A percentile compares a stretch with the other conserved stretches of the same genome.
phyloP scores from a whole-genome alignment of 1,140 invertebrate species.

The Holotrichia oblita region DNA sequence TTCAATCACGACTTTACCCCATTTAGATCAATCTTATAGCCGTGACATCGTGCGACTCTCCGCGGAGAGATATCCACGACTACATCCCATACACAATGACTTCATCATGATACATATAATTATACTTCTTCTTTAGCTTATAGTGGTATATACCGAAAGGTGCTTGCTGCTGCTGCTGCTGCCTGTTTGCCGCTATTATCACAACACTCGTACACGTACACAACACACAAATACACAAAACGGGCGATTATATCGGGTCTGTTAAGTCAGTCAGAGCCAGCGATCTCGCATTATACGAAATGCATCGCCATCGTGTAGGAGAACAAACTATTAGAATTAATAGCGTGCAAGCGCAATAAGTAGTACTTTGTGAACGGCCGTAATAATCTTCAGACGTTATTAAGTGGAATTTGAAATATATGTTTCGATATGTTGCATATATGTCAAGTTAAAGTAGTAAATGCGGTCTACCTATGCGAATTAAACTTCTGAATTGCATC shows the following conservation, averaged over 20 bases:
- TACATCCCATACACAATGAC: constrained; percentile 45
- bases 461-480: too few relatives aligned
- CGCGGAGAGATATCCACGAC: constrained; percentile 44
- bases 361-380: background rate
- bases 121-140: constrained; percentile 25
- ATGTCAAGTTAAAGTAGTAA: too few relatives aligned
- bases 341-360: background rate
- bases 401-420: too few relatives aligned
- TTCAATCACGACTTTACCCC: constrained; percentile 52
- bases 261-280: background rate
- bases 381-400: too few relatives aligned
- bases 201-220: background rate
- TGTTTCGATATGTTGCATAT: too few relatives aligned
- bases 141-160: constrained; percentile 34
- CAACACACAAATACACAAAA: background rate
- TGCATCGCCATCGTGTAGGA: background rate
- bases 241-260: background rate
- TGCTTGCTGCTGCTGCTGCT: constrained; percentile 3
- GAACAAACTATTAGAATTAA: constrained; percentile 11
- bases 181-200: background rate
- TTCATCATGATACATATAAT: constrained; percentile 51
- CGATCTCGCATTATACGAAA: background rate
- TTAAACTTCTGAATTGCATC: too few relatives aligned
- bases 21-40: constrained; percentile 50
- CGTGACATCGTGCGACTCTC: constrained; percentile 49